Evolutionary conservation across 2,888 invertebrate species (phyloP), one percentile per base, ranked within the genome.

Genomic region (Branchipolynoe longqiensis): DNA sequence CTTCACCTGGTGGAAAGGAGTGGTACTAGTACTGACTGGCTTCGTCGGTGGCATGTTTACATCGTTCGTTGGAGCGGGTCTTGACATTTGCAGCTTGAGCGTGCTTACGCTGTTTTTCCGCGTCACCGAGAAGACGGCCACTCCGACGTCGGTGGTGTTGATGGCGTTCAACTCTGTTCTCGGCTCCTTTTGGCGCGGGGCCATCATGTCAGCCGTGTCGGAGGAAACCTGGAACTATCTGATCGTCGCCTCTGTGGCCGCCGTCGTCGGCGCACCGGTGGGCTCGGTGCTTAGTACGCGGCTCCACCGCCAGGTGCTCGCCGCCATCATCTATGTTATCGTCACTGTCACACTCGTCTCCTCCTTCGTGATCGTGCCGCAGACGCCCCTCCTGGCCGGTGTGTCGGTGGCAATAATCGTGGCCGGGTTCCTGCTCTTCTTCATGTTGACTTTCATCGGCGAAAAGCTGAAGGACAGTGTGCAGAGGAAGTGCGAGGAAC

Each of bases 31-130:
- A 2, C n/a, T 89, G n/a, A 90, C 90, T 8, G 92, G 92, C 14
- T 88, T 92, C 40, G 82, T 91, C 48, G 92, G 92, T 6, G 91
- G 91, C 25, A 84, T 92, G 6, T 90, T 92, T 36, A 90, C 92
- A 12, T 90, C 92, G 0, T 90, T 93, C 58, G 90, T 92, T 25
- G 92, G 84, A 25, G 31, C 48, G 2, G 92, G 92, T 18, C 89
- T 93, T n/a, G 92, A 92, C 84, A 92, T 92, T 38, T 91, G 91
- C 74, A 89, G 89, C 38, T 92, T 92, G 82, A 90, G 91, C 25
- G 86, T 90, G 8, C 85, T 88, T 1, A 88, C 88, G 0, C 81
- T 88, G 78, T 81, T 88, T 28, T 88, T 88, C 64, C 33, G 89
- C 18, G 85, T 89, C 22, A 41, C 86, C 14, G 89, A 89, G 83